Percentiles rank a stretch among this genome's conserved stretches.
Conservation (phyloP, 2,113 vertebrate genomes). For the Trematocara stigmaticum region DNA sequence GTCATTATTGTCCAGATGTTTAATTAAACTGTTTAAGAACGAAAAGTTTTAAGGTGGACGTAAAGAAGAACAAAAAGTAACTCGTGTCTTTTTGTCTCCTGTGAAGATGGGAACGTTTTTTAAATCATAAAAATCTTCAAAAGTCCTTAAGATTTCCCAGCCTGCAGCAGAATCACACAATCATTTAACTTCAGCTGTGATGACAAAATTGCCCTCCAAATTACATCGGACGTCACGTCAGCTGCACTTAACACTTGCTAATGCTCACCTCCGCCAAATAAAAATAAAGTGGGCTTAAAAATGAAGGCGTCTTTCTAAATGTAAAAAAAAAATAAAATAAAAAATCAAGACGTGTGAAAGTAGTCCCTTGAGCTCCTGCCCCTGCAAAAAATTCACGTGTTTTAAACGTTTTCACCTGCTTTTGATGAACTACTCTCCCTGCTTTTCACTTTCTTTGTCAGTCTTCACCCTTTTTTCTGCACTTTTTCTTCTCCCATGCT, state of each 20-base stretch:
- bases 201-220: neutral
- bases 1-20: neutral
- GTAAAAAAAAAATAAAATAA: neutral
- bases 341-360: neutral
- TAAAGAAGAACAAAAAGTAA: neutral
- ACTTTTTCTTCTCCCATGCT: neutral
- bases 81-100: neutral
- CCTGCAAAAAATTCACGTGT: neutral
- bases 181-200: neutral
- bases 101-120: neutral
- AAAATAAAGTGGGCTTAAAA: neutral
- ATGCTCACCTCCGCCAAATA: neutral
- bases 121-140: too few species aligned
- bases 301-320: conserved; percentile 17
- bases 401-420: neutral
- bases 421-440: neutral
- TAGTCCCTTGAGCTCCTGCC: conserved; percentile 22
- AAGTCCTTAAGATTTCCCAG: neutral
- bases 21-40: neutral
- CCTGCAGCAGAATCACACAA: neutral
- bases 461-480: neutral
- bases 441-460: neutral
- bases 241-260: neutral
- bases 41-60: neutral
- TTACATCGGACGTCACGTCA: neutral